Percentiles rank a stretch among this genome's conserved stretches.
These are phyloP conservation scores for Eremobia ochroleuca DNA, from an alignment of 2,888 invertebrate genomes.

Conservation along the genomic window DNA sequence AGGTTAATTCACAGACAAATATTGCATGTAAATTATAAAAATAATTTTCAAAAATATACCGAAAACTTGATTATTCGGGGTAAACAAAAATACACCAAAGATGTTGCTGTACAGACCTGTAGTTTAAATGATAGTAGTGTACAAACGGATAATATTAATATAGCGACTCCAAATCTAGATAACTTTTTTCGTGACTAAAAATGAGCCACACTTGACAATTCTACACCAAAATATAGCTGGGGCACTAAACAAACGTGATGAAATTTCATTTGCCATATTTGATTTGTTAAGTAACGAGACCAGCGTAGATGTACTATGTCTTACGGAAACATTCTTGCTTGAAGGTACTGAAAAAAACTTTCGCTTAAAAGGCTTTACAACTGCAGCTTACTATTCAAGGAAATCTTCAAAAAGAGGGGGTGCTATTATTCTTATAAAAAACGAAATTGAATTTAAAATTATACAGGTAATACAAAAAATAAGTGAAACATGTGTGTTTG, in stretches of 20 bases:
- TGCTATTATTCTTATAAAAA: not conserved
- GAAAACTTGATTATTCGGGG: not conserved
- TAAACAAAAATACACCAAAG: not conserved
- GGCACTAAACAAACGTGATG: not conserved
- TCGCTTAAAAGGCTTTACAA: not conserved
- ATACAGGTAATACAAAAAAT: not conserved
- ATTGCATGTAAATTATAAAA: not conserved
- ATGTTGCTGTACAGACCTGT: no score
- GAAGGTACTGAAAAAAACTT: not conserved
- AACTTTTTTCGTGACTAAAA: not conserved
- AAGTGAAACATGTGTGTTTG: not conserved
- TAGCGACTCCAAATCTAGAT: not conserved
- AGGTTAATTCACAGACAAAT: not conserved
- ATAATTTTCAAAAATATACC: not conserved
- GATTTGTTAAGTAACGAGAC: not conserved
- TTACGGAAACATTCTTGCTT: not conserved
- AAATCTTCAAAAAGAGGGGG: constrained; percentile 2
- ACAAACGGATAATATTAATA: no score
- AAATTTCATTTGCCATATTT: not conserved
- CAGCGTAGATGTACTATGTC: not conserved
- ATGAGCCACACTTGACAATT: not conserved
- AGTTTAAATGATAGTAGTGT: no score
- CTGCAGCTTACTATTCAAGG: not conserved
- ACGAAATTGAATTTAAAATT: not conserved
- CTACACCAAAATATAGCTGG: not conserved